Base-by-base conservation (phyloP, 2,113 vertebrate species). In the Empidonax alnorum region DNA sequence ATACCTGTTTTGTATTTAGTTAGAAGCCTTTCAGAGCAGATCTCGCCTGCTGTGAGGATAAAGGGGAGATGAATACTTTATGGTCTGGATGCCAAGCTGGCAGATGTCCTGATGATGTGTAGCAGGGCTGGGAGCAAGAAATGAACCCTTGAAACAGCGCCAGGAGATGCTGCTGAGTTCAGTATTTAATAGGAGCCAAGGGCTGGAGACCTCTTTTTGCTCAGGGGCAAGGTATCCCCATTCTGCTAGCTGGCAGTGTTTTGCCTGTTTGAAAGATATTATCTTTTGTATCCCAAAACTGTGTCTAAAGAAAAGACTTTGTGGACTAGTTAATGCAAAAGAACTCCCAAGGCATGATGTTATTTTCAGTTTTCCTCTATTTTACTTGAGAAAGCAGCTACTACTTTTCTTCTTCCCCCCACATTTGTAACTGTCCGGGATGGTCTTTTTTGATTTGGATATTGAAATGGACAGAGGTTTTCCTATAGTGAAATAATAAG, bases 81-180 rank as follows among this genome's bases (percentile, higher is more conserved):
- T 69, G 84, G n/a, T 72, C 46, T 68, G 63, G 39, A 42, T 96
- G 93, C 86, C 86, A 93, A 93, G 73, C 72, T 97, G 94, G 86
- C 94, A 93, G 72, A 59, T 74, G 47, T 84, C 83, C 89, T 84
- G 69, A 46, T 87, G 88, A 69, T 86, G 92, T 41, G n/a, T 52
- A 65, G 78, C 62, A 87, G 55, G 62, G n/a, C 69, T 55, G 61
- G 56, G 61, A 94, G 92, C 9, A 31, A 90, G 90, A 73, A 86
- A 50, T 39, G 33, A 95, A 39, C 39, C 30, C 44, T 3, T 67
- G 76, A 84, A 93, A 35, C 35, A 44, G 35, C n/a, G 61, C 82
- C 75, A 83, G 82, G 77, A 72, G 61, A 52, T 89, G 72, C 65
- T 90, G 14, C 76, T 9, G 47, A 67, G 61, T 41, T 90, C 73